These are phyloP conservation scores for Malurus splendens DNA, from an alignment of 2,797 vertebrate species.

Conservation along the genomic window DNA sequence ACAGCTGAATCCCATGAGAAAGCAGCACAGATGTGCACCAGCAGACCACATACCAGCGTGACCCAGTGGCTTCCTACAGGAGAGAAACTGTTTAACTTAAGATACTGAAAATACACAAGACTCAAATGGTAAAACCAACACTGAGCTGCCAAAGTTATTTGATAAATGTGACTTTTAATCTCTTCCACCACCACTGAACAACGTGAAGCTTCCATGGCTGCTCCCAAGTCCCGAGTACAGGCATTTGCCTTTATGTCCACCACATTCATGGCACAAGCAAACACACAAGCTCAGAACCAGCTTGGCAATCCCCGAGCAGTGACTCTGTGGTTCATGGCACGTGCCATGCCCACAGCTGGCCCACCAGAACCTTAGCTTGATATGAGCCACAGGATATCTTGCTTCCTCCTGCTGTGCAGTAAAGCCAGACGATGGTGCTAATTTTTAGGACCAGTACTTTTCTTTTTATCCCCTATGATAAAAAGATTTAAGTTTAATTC, in stretches of 20 bases:
- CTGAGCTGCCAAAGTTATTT: accelerated
- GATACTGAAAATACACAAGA: neutral
- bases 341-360: accelerated
- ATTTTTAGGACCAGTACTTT: neutral
- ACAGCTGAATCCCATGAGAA: neutral
- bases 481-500: neutral
- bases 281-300: neutral
- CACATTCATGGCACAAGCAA: neutral
- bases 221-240: accelerated
- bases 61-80: neutral
- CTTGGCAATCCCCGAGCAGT: accelerated
- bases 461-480: neutral
- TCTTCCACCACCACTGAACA: neutral
- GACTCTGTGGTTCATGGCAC: accelerated
- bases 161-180: neutral
- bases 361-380: neutral
- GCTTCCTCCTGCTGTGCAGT: neutral
- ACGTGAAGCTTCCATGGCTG: accelerated
- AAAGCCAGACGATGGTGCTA: accelerated
- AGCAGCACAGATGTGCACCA: neutral
- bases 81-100: neutral
- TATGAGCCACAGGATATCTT: neutral
- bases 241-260: neutral
- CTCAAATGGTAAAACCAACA: neutral
- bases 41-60: neutral